These are phyloP conservation scores for Crambe crambe DNA, from an alignment of 37 sponge, comb jelly and placozoan species.

Conservation along the genomic window DNA sequence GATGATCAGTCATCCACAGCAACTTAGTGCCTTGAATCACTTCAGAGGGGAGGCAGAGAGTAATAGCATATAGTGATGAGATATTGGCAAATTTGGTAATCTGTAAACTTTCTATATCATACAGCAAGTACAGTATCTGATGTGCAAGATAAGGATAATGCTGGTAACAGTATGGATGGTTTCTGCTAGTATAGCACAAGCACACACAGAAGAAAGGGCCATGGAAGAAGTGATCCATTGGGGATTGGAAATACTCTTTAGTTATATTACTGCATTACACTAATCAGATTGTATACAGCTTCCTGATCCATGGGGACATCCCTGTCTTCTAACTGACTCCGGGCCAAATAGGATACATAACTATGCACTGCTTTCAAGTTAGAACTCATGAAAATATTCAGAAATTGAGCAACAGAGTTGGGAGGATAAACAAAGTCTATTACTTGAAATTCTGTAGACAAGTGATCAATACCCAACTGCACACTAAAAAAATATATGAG, in stretches of 20 bases:
- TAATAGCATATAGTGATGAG: neutral
- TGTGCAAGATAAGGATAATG: no score
- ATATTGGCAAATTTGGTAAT: neutral
- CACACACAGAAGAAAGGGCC: no score
- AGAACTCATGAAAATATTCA: neutral
- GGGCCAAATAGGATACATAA: neutral
- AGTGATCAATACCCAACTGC: neutral
- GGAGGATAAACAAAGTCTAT: neutral
- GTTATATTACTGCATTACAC: no score
- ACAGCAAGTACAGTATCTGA: neutral
- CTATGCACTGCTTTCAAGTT: neutral
- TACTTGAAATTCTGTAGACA: neutral
- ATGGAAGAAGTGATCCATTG: no score
- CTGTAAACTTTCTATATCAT: neutral
- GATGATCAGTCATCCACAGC: neutral
- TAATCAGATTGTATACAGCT: no score
- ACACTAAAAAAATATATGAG: no score
- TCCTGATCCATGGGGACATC: no score
- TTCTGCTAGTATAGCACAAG: no score
- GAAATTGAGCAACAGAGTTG: neutral
- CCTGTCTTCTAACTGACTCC: no score
- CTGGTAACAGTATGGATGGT: no score
- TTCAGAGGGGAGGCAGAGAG: neutral
- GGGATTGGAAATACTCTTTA: no score
- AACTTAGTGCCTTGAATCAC: neutral